Base-by-base conservation (phyloP, 30 jellyfish, hydroid and myxozoan genomes). In the Clytia hemisphaerica region DNA sequence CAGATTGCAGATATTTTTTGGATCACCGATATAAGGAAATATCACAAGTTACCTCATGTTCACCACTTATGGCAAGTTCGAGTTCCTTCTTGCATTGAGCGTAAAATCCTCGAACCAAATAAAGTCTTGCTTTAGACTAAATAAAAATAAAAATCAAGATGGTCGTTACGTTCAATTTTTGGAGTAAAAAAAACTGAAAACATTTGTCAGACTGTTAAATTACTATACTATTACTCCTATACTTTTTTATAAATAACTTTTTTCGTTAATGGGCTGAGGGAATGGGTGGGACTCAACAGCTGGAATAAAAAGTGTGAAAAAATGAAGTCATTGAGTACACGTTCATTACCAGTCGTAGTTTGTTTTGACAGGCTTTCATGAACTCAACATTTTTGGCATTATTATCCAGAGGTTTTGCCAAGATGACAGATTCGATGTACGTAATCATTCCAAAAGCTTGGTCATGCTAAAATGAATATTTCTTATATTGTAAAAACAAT, bases 391-490 rank as follows among this genome's bases (percentile, higher is more conserved):
- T 67, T 34, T 55, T 76, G 18, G 45, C 67, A 2, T 73, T 88
- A 46, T 3, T 53, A 29, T 77, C 25, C 50, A 48, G 84, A 6
- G 80, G 80, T 61, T 91, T 82, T 1, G 93, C 90, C 40, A 89
- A 71, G 51, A 89, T 33, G 37, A 72, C 92, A 12, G 88, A 79
- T 40, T 89, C 94, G 18, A 89, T 73, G 61, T 42, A 89, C 32
- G 72, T 80, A 55, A 89, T 65, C 98, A 89, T 89, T 12, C 95
- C 93, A 50, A 70, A 74, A 12, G 98, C 98, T 81, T 89, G 98
- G 15, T 89, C 94, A 70, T 48, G 77, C 97, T 88, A 50, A 40
- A 42, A 59, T 2, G 42, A 44, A 49, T n/a, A n/a, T n/a, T n/a
- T n/a, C n/a, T n/a, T n/a, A n/a, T n/a, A n/a, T n/a, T n/a, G n/a